Base-by-base conservation (phyloP, 2,113 vertebrate species). In the Zeus faber region DNA sequence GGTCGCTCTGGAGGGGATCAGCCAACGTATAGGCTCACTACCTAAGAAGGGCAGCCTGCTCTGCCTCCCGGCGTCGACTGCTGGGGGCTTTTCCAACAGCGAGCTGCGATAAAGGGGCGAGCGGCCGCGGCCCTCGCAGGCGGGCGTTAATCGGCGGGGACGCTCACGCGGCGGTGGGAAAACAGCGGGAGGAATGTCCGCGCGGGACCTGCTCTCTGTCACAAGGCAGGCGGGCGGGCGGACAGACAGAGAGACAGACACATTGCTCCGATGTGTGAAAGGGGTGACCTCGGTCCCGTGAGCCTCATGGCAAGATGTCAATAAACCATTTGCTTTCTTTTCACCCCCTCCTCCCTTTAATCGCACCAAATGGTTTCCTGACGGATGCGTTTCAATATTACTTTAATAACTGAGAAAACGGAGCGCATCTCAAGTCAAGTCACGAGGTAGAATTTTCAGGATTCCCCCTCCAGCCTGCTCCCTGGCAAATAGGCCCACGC, bases 201-300 rank as follows among this genome's bases (percentile, higher is more conserved):
- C 75, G 13, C 31, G 3, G 68, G 52, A 65, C 53, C 83, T 87
- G 85, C 50, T 49, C 44, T 67, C 54, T 77, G 81, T 88, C 79
- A 77, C 16, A 6, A 6, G 22, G 53, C 55, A 44, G 65, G 69
- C 77, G 51, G 47, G 43, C 49, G 33, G 17, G 8, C 7, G 13
- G 43, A 39, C 31, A 40, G 18, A 35, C 13, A 20, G 50, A 59
- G 4, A 29, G 4, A 29, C 27, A 29, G 31, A 33, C 58, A 61
- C 66, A 71, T 79, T 74, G 65, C 60, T 63, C 60, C 27, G 5
- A 80, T 58, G 79, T 81, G 83, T 81, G 77, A 85, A 59, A 22
- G 8, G 31, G 9, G 13, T 80, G 73, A 83, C 74, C 80, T 86
- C 68, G 74, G 70, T 53, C 62, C 20, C 9, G 31, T 9, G 31